Base-by-base conservation (phyloP, 2,888 invertebrate genomes). In the Halocaridina rubra region DNA sequence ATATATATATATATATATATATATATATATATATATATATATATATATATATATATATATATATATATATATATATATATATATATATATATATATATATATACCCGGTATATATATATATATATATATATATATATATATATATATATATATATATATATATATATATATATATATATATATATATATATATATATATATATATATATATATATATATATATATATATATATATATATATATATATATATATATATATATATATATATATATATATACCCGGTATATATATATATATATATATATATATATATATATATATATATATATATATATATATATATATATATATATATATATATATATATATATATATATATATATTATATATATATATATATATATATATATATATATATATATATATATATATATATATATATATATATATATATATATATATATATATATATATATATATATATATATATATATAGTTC, bases 401-500 rank as follows among this genome's bases (percentile, higher is more conserved):
- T 75, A 75, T 75, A 46, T 75, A 75, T 46, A 75, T 75, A 33
- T 46, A 46, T 75, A 75, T 33, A 75, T 46, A 75, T 64, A 46
- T 75, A 46, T 75, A 75, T 75, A 75, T 75, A 75, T 75, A 75
- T 75, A 75, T 75, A 75, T 75, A 75, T 75, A 75, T 75, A 75
- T 75, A 75, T 75, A 75, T 75, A 75, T 75, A 75, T 75, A 75
- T 75, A 75, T 75, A 75, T 75, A 75, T 75, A 75, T 75, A 75
- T 75, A 75, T 75, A 75, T 75, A 64, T 75, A 75, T 13, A 27
- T 46, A 46, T 33, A 53, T 76, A 46, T 76, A 46, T 76, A 46
- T 76, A 24, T 76, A 29, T 76, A 53, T 76, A 53, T 76, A 29
- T 76, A 22, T 53, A 8, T 57, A n/a, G n/a, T n/a, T n/a, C n/a